Evolutionary conservation across 2,113 vertebrate genomes (phyloP).

Genomic region (Chunga burmeisteri): DNA sequence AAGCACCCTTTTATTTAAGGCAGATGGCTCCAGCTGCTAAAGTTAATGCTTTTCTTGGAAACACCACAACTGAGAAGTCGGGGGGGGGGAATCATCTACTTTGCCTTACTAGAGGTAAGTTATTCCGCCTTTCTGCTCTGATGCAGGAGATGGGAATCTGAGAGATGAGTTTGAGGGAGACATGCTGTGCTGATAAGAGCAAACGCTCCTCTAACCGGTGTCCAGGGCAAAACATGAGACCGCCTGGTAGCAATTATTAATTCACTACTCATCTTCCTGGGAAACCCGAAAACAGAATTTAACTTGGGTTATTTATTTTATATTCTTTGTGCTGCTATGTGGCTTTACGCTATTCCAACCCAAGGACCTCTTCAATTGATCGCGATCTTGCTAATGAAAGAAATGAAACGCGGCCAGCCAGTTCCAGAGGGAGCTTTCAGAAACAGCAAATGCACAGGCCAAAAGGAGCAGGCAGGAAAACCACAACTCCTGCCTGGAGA

Average conservation of each 20-base stretch:
- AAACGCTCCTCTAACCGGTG: background rate
- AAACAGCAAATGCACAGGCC: background rate
- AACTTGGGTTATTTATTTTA: background rate
- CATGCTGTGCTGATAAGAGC: background rate
- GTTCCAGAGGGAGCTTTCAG: background rate
- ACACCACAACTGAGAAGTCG: background rate
- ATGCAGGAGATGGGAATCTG: background rate
- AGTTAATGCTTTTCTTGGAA: conserved; percentile 46
- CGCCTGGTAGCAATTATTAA: background rate
- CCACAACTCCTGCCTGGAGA: background rate
- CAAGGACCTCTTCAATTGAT: background rate
- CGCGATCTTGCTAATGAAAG: background rate
- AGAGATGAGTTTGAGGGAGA: background rate
- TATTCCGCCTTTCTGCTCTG: background rate
- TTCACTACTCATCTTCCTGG: background rate
- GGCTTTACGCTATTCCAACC: background rate
- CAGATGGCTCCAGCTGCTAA: conserved; percentile 29
- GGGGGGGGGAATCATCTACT: background rate
- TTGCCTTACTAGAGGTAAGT: background rate
- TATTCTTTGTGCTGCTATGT: background rate
- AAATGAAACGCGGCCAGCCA: background rate
- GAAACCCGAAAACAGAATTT: background rate
- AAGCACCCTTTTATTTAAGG: background rate
- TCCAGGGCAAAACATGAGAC: background rate
- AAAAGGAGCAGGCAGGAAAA: background rate